A percentile compares a stretch with the other conserved stretches of the same genome.
Conservation (phyloP, 2,113 vertebrate species). For the Aleadryas rufinucha region DNA sequence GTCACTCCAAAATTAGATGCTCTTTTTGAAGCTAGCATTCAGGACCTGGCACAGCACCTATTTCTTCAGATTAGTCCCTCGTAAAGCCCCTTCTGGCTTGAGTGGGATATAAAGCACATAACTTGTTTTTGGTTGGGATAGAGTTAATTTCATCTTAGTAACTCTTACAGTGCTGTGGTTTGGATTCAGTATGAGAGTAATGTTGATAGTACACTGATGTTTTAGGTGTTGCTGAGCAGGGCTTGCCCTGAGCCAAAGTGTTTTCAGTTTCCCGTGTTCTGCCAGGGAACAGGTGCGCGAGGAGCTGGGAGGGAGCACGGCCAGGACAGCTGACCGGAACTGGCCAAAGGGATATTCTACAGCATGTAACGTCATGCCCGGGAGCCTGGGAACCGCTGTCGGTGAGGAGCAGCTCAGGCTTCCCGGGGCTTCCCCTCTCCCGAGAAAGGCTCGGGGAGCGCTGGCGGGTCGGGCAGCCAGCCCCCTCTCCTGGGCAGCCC, state of each 20-base stretch:
- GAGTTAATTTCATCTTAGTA: background rate
- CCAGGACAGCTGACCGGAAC: background rate
- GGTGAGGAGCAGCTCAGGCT: too few species aligned
- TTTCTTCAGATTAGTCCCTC: background rate
- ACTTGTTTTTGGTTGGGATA: background rate
- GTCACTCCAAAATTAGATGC: background rate
- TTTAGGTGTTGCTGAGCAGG: background rate
- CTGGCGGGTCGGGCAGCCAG: background rate
- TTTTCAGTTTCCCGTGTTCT: background rate
- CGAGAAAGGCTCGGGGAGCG: too few species aligned
- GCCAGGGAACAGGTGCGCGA: background rate
- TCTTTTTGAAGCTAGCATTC: background rate
- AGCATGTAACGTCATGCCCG: fast-evolving
- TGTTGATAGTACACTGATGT: background rate
- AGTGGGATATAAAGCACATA: background rate
- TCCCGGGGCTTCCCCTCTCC: background rate
- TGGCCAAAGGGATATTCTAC: background rate
- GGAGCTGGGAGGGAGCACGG: background rate
- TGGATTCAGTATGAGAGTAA: background rate
- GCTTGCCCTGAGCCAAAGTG: background rate
- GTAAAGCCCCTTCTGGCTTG: background rate
- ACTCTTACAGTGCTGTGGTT: background rate
- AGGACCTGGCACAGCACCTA: background rate
- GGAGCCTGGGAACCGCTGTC: background rate
- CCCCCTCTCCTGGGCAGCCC: slow-evolving; percentile 21